Evolutionary conservation across 2,113 vertebrate species (phyloP).

Genomic region (Dicentrarchus labrax): DNA sequence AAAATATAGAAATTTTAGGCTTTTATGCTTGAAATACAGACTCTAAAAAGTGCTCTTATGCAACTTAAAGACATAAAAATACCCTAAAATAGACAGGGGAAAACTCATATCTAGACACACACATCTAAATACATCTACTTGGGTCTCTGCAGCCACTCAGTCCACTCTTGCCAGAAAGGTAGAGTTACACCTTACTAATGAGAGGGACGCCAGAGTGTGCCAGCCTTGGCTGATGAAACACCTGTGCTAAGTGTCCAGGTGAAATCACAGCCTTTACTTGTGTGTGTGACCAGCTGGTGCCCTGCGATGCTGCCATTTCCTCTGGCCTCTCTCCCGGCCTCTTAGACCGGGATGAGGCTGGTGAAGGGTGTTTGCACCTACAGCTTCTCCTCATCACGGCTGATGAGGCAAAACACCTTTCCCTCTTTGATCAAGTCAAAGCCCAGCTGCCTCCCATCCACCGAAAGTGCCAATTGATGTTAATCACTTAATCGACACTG

Average conservation of each 20-base stretch:
- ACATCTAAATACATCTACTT: not conserved
- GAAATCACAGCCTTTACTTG: constrained; percentile 44
- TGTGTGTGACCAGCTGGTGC: constrained; percentile 66
- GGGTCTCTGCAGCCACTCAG: not conserved
- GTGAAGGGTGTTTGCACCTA: constrained; percentile 26
- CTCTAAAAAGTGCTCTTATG: not conserved
- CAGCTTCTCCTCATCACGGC: constrained; percentile 25
- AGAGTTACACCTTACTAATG: constrained; percentile 41
- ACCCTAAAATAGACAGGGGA: not conserved
- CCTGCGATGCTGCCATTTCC: constrained; percentile 47
- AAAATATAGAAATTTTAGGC: too few species aligned
- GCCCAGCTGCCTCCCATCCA: constrained; percentile 58
- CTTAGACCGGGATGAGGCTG: constrained; percentile 25
- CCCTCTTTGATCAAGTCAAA: constrained; percentile 38
- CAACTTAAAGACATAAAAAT: not conserved
- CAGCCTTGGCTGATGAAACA: constrained; percentile 47
- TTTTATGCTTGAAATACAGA: not conserved
- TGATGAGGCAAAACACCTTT: constrained; percentile 52
- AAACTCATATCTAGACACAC: not conserved
- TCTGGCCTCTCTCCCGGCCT: constrained; percentile 60
- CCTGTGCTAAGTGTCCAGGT: constrained; percentile 64
- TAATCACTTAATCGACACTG: constrained; percentile 65
- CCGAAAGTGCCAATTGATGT: constrained; percentile 39
- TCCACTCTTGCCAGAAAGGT: not conserved
- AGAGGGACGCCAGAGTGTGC: constrained; percentile 12